Percentiles rank a stretch among this genome's conserved stretches.
Evolutionary conservation across 2,888 invertebrate species (phyloP).

Genomic region (Microctonus aethiopoides): DNA sequence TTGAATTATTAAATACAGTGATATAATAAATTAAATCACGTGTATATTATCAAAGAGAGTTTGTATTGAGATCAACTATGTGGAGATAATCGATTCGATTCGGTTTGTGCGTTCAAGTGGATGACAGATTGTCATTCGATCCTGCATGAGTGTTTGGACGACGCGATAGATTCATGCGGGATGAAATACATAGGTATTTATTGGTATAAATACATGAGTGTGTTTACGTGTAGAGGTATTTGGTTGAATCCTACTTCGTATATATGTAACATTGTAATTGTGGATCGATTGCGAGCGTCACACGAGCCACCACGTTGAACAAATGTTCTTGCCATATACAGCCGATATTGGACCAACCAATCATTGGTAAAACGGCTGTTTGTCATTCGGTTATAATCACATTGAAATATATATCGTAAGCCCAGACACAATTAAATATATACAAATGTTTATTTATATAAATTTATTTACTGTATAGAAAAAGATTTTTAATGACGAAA

Average conservation of each 20-base stretch:
- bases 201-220: no score
- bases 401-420: conserved; percentile 1
- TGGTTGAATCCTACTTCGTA: no score
- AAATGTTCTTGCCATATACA: conserved; percentile 58
- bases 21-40: no score
- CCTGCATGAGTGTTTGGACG: conserved; percentile 37
- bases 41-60: no score
- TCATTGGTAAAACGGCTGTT: conserved; percentile 50
- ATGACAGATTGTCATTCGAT: conserved; percentile 54
- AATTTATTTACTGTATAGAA: no score
- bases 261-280: no score
- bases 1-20: no score
- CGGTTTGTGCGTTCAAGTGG: conserved; percentile 44
- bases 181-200: conserved; percentile 37
- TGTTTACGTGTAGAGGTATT: no score
- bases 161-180: conserved; percentile 29
- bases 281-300: conserved; percentile 64
- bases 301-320: conserved; percentile 59
- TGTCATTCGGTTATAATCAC: conserved; percentile 5
- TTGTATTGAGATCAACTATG: not conserved
- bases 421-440: not conserved
- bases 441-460: not conserved
- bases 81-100: conserved; percentile 44
- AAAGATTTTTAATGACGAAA: no score
- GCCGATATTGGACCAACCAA: conserved; percentile 55